These are phyloP conservation scores for Terrapene triunguis DNA, from an alignment of 2,113 vertebrate species.

Conservation along the genomic window DNA sequence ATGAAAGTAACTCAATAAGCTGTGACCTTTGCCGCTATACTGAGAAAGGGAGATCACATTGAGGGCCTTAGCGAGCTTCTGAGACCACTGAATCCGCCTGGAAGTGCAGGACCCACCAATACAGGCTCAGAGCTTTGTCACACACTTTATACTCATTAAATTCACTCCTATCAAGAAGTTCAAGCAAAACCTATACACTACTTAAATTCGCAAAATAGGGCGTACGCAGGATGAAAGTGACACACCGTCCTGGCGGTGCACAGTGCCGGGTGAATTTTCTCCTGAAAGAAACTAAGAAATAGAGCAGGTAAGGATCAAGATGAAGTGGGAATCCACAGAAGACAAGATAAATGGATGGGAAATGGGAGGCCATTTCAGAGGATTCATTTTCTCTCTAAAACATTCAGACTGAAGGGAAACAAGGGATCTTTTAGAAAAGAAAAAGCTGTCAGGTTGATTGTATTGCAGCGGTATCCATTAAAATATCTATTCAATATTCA, in stretches of 20 bases:
- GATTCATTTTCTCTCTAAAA: constrained; percentile 6
- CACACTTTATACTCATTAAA: neutral
- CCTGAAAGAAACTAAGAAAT: neutral
- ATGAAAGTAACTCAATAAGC: no score
- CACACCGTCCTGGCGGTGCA: neutral
- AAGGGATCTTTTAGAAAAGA: constrained; percentile 14
- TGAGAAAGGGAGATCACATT: no score
- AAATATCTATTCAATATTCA: neutral
- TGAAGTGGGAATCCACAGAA: neutral
- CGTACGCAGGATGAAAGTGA: constrained; percentile 5
- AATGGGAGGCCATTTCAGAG: neutral
- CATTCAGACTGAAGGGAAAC: neutral
- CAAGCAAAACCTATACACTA: neutral
- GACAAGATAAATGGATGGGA: neutral
- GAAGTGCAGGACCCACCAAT: no score
- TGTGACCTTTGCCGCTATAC: no score
- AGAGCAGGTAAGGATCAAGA: neutral
- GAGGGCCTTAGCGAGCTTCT: no score
- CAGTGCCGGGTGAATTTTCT: neutral
- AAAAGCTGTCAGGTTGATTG: neutral
- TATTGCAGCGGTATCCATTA: constrained; percentile 14
- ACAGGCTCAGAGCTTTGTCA: no score
- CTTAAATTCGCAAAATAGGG: neutral
- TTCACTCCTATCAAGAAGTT: neutral
- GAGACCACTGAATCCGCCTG: no score